phyloP scores from a whole-genome alignment of 2,797 vertebrate species.

The Enteromius trimaculatus region DNA sequence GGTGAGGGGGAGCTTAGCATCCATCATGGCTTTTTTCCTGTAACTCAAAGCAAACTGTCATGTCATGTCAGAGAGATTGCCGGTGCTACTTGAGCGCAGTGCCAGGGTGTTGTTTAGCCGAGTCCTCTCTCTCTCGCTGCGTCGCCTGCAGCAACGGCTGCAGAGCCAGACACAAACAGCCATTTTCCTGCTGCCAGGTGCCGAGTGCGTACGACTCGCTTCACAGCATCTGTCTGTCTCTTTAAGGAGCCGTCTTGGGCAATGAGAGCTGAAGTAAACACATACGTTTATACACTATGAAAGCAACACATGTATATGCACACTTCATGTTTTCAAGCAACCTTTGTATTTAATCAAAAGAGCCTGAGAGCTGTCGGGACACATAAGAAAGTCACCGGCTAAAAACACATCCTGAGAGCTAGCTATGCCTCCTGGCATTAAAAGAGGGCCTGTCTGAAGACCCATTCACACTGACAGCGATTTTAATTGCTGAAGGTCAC shows the following conservation, averaged over 20 bases:
- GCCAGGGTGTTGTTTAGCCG: conserved; percentile 33
- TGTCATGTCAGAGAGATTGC: conserved; percentile 78
- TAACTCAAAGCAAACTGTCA: conserved; percentile 77
- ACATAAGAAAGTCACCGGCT: not conserved
- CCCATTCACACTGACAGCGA: not conserved
- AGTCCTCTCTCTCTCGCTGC: not conserved
- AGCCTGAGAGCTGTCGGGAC: not conserved
- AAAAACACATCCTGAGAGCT: conserved; percentile 8
- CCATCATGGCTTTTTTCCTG: conserved; percentile 56
- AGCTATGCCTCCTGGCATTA: conserved; percentile 10
- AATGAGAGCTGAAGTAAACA: conserved; percentile 40
- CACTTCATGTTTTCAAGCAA: not conserved
- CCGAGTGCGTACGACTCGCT: conserved; percentile 9
- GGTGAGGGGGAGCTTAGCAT: conserved; percentile 50
- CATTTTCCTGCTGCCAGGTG: conserved; percentile 38
- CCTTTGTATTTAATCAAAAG: conserved; percentile 30
- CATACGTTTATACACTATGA: conserved; percentile 39
- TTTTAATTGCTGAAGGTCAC: not conserved
- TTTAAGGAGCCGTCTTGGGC: conserved; percentile 47
- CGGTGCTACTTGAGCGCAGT: conserved; percentile 19
- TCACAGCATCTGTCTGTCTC: conserved; percentile 53
- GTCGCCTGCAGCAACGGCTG: conserved; percentile 23
- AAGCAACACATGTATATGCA: not conserved
- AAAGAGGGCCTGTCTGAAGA: not conserved
- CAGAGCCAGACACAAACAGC: conserved; percentile 30